Base-by-base conservation (phyloP, 2,113 vertebrate species). In the Etheostoma spectabile region DNA sequence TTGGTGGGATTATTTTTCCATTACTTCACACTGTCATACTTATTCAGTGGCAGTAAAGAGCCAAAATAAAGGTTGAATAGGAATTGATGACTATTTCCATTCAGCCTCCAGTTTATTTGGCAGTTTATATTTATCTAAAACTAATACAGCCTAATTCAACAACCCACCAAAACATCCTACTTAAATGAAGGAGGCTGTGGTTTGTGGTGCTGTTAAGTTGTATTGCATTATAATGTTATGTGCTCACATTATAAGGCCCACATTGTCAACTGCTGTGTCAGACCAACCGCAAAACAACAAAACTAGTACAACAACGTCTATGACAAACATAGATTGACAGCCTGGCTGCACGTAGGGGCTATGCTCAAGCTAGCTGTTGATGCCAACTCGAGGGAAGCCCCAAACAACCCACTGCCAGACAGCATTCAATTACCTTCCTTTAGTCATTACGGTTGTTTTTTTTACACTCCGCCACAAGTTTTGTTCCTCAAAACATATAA, bases 41-140 rank as follows among this genome's bases (percentile, higher is more conserved):
- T 56, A 63, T 56, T 77, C 46, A 71, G 63, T 55, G 51, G 61
- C 45, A 75, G 13, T 18, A 14, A 66, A 30, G 33, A 48, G 61
- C 56, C 35, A 57, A 61, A 64, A 27, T 73, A 61, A 78, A 49
- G 33, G 3, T 35, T 4, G 62, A 15, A 18, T 65, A 69, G 59
- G 15, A 55, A 45, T 22, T 61, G n/a, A 48, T 5, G 70, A 67
- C 38, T 33, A 15, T 46, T 24, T 27, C 30, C 35, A 65, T 10
- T 30, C 53, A 49, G 57, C 30, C 33, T 15, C 33, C 24, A 22
- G 45, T 48, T 48, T 22, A 62, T 73, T 45, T 19, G 27, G 8
- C n/a, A n/a, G n/a, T n/a, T n/a, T 33, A 45, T 13, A 16, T 15
- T 59, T 48, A 67, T 79, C 55, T 62, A 51, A 42, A 73, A 67